phyloP scores from a whole-genome alignment of 1,140 invertebrate genomes.

The Dreissena polymorpha region DNA sequence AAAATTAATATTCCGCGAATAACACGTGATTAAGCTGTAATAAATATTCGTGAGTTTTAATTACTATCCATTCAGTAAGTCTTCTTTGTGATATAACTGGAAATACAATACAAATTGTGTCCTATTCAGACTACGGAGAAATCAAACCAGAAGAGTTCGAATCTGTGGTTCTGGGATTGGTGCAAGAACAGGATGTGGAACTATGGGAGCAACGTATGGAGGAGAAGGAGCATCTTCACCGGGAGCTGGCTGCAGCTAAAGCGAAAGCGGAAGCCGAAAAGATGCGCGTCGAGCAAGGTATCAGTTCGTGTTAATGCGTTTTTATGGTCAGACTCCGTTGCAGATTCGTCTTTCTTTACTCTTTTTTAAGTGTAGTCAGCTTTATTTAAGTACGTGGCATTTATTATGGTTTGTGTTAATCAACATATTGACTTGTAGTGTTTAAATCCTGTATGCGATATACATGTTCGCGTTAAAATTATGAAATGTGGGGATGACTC shows the following conservation, averaged over 20 bases:
- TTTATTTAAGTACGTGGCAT: not conserved
- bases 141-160: conserved; percentile 60
- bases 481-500: too few relatives aligned
- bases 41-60: too few relatives aligned
- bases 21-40: too few relatives aligned
- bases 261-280: conserved; percentile 21
- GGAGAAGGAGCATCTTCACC: conserved; percentile 19
- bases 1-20: too few relatives aligned
- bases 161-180: conserved; percentile 52
- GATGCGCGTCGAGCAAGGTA: conserved; percentile 24
- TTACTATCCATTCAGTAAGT: too few relatives aligned
- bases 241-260: conserved; percentile 29
- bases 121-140: conserved; percentile 59
- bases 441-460: too few relatives aligned
- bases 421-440: not conserved
- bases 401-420: not conserved
- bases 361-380: not conserved
- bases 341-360: not conserved
- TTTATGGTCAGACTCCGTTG: not conserved
- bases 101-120: too few relatives aligned
- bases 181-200: conserved; percentile 29
- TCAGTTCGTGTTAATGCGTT: not conserved
- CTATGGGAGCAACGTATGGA: conserved; percentile 31
- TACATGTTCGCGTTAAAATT: too few relatives aligned
- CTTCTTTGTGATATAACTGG: too few relatives aligned